A percentile compares a stretch with the other conserved stretches of the same genome.
These are phyloP conservation scores for Crioceris asparagi DNA, from an alignment of 2,888 invertebrate species.

Conservation along the genomic window DNA sequence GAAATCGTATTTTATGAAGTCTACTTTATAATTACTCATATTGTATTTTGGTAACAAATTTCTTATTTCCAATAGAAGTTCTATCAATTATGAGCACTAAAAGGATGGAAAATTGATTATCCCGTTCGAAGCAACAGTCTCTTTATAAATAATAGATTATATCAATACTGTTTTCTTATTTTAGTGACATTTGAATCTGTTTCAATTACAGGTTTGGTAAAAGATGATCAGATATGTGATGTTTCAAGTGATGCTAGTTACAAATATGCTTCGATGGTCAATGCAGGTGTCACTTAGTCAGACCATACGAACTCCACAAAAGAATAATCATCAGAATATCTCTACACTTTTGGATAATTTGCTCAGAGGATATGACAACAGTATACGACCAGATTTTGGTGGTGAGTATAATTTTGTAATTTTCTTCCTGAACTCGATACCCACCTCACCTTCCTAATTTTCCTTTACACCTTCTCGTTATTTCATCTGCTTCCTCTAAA, in stretches of 20 bases:
- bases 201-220: not conserved
- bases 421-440: not conserved
- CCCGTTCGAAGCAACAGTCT: too few species aligned
- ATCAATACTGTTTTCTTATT: too few species aligned
- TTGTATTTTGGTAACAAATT: too few species aligned
- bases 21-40: too few species aligned
- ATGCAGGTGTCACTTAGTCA: slow-evolving; percentile 17
- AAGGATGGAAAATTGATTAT: too few species aligned
- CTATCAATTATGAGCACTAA: too few species aligned
- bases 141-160: too few species aligned
- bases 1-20: too few species aligned
- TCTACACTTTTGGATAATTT: slow-evolving; percentile 63
- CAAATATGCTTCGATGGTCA: slow-evolving; percentile 13
- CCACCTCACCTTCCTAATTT: not conserved
- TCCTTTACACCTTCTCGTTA: too few species aligned
- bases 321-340: slow-evolving; percentile 62
- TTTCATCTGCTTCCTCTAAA: not conserved
- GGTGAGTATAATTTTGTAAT: slow-evolving; percentile 49
- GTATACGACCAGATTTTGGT: slow-evolving; percentile 68
- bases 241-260: slow-evolving; percentile 9
- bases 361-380: slow-evolving; percentile 69
- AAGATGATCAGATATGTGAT: not conserved
- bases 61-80: too few species aligned
- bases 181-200: too few species aligned
- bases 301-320: slow-evolving; percentile 35